phyloP scores from a whole-genome alignment of 2,113 vertebrate genomes.

The Tychaedon coryphoeus region DNA sequence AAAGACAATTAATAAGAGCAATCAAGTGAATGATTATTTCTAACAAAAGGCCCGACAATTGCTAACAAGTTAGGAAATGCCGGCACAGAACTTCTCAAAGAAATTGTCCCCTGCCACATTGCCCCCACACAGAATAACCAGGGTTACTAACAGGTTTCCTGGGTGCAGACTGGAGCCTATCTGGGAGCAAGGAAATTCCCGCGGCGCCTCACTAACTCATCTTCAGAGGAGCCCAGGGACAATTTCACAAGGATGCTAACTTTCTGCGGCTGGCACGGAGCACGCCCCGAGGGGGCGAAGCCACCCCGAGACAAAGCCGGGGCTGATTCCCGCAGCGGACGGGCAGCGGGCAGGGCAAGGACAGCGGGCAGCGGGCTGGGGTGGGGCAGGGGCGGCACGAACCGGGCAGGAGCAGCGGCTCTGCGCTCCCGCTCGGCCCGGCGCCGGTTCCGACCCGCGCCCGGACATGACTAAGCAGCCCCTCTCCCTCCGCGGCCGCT shows the following conservation, averaged over 20 bases:
- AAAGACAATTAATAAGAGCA: background rate
- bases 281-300: background rate
- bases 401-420: background rate
- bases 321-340: background rate
- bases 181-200: background rate
- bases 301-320: background rate
- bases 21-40: background rate
- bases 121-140: background rate
- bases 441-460: background rate
- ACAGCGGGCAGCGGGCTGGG: background rate
- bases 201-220: background rate
- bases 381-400: background rate
- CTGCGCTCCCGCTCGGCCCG: background rate
- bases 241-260: background rate
- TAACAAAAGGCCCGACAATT: background rate
- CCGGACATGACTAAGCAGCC: conserved; percentile 39
- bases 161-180: rapidly evolving
- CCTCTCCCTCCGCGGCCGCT: background rate
- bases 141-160: background rate
- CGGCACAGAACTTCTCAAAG: background rate
- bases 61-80: background rate
- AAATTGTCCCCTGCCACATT: background rate
- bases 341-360: background rate
- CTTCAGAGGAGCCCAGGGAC: background rate
- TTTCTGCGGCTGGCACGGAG: background rate